These are phyloP conservation scores for Sebastiscus tertius DNA, from an alignment of 2,797 vertebrate genomes.

Conservation along the genomic window DNA sequence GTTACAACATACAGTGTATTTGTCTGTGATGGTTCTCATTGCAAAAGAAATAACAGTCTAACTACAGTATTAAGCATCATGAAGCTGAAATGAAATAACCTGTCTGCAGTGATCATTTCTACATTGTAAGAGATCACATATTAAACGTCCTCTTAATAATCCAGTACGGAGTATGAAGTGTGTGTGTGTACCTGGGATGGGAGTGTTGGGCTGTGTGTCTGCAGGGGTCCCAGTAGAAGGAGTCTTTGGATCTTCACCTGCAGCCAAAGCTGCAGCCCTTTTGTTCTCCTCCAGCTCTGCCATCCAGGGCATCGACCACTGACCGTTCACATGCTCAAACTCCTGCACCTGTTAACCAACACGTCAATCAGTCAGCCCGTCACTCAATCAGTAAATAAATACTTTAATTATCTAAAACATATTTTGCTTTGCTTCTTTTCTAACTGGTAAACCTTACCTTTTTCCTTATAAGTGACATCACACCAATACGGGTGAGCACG, in stretches of 20 bases:
- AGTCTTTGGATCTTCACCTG: constrained; percentile 90
- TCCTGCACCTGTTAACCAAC: constrained; percentile 90
- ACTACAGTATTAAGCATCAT: neutral
- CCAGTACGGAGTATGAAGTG: neutral
- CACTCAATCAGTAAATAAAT: neutral
- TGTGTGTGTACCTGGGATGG: constrained; percentile 81
- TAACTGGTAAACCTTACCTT: constrained; percentile 82
- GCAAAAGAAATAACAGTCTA: neutral
- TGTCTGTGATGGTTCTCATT: neutral
- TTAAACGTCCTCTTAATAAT: neutral
- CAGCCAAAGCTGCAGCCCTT: constrained; percentile 87
- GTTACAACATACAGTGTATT: neutral
- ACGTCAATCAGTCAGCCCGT: neutral
- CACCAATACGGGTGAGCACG: constrained; percentile 96
- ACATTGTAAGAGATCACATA: neutral
- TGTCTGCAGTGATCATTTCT: neutral
- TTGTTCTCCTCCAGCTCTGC: constrained; percentile 94
- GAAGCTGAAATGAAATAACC: neutral
- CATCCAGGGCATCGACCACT: constrained; percentile 99
- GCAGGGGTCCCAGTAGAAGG: constrained; percentile 93
- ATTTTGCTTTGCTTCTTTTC: neutral
- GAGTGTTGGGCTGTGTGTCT: constrained; percentile 94
- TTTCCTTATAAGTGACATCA: constrained; percentile 98
- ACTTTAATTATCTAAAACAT: neutral
- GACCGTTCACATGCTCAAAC: constrained; percentile 97